A percentile compares a stretch with the other conserved stretches of the same genome.
Conservation (phyloP, 2,113 vertebrate species). For the Ciconia maguari region DNA sequence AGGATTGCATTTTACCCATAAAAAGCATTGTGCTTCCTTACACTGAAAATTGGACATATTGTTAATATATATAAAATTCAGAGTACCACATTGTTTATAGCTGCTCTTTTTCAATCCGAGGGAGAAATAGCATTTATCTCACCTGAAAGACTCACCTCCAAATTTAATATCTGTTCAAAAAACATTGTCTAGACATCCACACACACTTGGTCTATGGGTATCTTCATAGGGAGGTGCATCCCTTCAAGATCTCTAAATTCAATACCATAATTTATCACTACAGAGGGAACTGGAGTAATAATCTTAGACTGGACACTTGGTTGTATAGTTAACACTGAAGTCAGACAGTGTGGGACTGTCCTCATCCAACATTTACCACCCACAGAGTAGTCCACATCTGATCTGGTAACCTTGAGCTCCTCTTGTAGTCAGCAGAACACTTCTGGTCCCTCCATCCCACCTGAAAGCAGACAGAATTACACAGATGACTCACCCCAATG, state of each 20-base stretch:
- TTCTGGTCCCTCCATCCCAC: background rate
- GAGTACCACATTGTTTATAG: background rate
- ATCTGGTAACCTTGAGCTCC: background rate
- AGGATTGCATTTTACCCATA: background rate
- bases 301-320: background rate
- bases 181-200: background rate
- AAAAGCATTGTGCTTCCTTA: background rate
- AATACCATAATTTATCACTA: background rate
- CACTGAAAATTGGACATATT: background rate
- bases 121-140: background rate
- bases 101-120: background rate
- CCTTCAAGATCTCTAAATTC: background rate
- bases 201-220: background rate
- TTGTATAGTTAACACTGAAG: background rate
- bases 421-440: background rate
- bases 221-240: background rate
- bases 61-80: background rate
- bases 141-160: background rate
- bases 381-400: background rate
- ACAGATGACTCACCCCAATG: background rate
- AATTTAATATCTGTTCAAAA: background rate
- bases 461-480: background rate
- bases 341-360: background rate
- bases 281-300: background rate
- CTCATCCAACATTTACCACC: background rate